These are phyloP conservation scores for Morpho achilles DNA, from an alignment of 2,888 invertebrate species.

Conservation along the genomic window DNA sequence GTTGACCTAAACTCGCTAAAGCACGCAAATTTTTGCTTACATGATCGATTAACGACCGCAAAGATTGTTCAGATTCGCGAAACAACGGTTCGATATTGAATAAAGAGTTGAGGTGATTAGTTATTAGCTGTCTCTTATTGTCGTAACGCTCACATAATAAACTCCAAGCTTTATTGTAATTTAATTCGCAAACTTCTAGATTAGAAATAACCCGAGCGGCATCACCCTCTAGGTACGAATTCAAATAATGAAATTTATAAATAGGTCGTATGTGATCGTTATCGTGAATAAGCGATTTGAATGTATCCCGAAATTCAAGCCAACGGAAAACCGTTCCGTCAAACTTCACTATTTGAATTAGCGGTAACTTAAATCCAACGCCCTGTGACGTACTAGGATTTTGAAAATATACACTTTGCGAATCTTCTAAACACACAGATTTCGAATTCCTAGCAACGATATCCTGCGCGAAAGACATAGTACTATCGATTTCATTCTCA, in stretches of 20 bases:
- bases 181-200: constrained; percentile 15
- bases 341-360: constrained; percentile 2
- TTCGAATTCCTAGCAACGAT: not conserved
- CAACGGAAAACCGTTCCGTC: not conserved
- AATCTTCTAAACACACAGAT: not conserved
- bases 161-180: constrained; percentile 9
- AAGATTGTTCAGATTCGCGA: constrained; percentile 22
- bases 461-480: not conserved
- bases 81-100: constrained; percentile 16
- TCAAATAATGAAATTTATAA: constrained; percentile 24
- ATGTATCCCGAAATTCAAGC: constrained; percentile 6
- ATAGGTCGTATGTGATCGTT: constrained; percentile 13
- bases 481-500: not conserved
- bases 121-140: constrained; percentile 22
- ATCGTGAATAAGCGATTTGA: constrained; percentile 1
- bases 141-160: constrained; percentile 20
- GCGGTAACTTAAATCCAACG: not conserved
- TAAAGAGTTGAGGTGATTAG: constrained; percentile 20
- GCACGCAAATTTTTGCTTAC: constrained; percentile 29
- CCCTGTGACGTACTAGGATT: not conserved
- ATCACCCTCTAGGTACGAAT: constrained; percentile 23
- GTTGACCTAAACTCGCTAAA: constrained; percentile 21
- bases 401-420: not conserved
- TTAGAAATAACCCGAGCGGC: constrained; percentile 15
- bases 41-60: constrained; percentile 26